Evolutionary conservation across 2,113 vertebrate genomes (phyloP).

Genomic region (Callipepla squamata): DNA sequence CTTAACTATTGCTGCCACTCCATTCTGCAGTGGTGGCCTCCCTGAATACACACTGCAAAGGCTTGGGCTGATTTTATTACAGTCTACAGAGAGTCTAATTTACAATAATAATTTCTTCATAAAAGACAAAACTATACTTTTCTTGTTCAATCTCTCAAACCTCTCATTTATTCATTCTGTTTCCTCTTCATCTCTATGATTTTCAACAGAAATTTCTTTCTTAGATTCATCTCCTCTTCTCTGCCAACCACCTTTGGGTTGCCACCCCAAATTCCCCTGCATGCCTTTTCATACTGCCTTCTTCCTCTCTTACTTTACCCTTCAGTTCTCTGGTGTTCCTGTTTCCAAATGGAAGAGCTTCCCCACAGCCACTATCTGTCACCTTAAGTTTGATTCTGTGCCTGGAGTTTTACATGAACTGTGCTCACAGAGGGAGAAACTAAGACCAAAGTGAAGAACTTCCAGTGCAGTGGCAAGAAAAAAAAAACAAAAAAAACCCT

Average conservation of each 20-base stretch:
- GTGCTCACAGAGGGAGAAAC: not conserved
- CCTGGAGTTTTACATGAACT: not conserved
- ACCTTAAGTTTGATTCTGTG: not conserved
- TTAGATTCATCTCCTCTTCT: not conserved
- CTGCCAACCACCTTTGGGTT: not conserved
- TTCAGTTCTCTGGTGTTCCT: accelerated
- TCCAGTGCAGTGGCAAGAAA: not conserved
- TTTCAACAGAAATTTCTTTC: not conserved
- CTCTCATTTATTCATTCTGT: not conserved
- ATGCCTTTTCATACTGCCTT: not conserved
- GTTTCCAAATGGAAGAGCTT: not conserved
- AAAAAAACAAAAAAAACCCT: not conserved
- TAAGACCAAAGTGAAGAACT: not conserved
- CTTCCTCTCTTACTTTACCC: not conserved
- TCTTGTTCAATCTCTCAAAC: not conserved
- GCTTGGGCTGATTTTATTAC: not conserved
- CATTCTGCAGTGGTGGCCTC: not conserved
- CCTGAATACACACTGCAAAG: not conserved
- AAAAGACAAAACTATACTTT: not conserved
- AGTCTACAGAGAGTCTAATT: not conserved
- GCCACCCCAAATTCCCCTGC: not conserved
- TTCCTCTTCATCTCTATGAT: not conserved
- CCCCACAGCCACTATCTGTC: not conserved
- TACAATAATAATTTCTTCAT: not conserved
- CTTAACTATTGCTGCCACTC: not conserved